Conservation (phyloP, 2,113 vertebrate species). For the Shinisaurus crocodilurus region DNA sequence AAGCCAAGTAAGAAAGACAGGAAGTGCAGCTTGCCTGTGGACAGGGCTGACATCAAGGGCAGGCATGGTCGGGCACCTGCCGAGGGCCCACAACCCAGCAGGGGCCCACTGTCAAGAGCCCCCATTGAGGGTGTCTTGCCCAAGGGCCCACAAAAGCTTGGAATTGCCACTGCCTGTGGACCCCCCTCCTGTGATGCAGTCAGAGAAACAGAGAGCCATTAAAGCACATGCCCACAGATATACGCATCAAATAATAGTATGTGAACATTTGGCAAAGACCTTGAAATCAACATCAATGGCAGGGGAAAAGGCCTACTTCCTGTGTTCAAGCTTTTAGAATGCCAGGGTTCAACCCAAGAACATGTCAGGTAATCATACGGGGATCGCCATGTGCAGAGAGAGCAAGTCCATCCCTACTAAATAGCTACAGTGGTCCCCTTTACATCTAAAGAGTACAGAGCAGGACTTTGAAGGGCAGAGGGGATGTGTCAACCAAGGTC, state of each 20-base stretch:
- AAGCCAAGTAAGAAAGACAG: not conserved
- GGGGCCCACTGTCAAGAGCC: no score
- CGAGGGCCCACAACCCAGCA: no score
- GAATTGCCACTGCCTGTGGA: no score
- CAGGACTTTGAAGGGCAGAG: not conserved
- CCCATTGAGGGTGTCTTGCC: no score
- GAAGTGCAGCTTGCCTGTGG: not conserved
- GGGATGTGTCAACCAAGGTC: not conserved
- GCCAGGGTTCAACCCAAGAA: not conserved
- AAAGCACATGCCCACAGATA: not conserved
- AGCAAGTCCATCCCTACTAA: not conserved
- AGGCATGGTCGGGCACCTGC: no score
- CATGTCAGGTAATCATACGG: no score
- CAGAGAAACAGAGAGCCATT: not conserved
- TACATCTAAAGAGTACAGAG: no score
- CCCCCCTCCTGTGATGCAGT: not conserved
- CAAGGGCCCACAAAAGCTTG: no score
- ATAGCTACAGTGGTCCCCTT: not conserved
- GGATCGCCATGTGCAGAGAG: no score
- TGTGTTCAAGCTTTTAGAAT: not conserved
- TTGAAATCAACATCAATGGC: not conserved
- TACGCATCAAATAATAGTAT: not conserved
- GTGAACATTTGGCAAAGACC: not conserved
- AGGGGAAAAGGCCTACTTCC: no score
- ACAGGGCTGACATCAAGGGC: no score